Conservation (phyloP, 2,888 invertebrate genomes). For the Epistrophe grossulariae region DNA sequence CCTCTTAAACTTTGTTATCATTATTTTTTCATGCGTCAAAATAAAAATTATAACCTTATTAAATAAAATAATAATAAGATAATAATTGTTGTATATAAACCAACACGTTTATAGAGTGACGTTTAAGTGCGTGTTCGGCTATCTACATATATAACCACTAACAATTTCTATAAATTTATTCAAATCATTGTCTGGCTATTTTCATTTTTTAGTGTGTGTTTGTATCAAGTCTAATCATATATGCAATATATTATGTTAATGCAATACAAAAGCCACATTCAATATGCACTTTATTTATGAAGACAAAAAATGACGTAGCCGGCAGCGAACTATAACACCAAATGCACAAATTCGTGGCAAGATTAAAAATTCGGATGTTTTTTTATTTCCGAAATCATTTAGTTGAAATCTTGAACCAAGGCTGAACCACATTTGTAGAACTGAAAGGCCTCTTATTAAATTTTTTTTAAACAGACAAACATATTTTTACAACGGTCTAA, state of each 20-base stretch:
- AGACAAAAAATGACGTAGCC: constrained; percentile 34
- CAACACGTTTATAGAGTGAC: background rate
- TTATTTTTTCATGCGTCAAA: background rate
- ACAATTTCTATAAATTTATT: constrained; percentile 59
- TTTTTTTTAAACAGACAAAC: no score
- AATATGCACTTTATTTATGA: constrained; percentile 42
- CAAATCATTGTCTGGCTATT: constrained; percentile 20
- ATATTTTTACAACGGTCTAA: no score
- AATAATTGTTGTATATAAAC: background rate
- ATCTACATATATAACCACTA: constrained; percentile 6
- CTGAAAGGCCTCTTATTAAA: no score
- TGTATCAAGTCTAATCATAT: constrained; percentile 13
- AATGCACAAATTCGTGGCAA: background rate
- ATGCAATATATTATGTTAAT: constrained; percentile 56
- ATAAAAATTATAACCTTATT: background rate
- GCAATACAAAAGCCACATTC: constrained; percentile 16
- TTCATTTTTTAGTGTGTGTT: background rate
- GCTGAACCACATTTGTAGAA: no score
- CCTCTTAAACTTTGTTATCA: background rate
- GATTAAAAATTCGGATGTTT: background rate
- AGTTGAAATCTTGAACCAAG: background rate
- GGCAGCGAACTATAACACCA: background rate
- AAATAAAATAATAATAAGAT: background rate
- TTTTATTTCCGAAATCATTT: no score
- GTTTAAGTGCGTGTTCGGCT: constrained; percentile 19